Evolutionary conservation across 2,113 vertebrate species (phyloP).

Genomic region (Tachuris rubrigastra): DNA sequence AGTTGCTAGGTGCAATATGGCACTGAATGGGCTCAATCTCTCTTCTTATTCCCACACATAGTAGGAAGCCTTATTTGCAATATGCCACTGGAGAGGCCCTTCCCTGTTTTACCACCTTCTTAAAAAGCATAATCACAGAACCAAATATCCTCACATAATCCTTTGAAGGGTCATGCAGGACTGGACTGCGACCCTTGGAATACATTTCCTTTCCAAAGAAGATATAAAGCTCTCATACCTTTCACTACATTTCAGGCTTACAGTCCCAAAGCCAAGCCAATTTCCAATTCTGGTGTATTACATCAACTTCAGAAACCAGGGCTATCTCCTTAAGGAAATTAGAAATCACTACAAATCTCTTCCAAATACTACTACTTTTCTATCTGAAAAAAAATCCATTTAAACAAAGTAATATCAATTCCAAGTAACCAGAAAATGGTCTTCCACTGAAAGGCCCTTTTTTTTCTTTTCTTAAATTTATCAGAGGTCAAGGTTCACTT

Average conservation of each 20-base stretch:
- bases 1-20: neutral
- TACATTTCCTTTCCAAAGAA: neutral
- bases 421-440: neutral
- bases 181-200: neutral
- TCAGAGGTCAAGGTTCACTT: neutral
- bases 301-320: neutral
- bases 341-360: neutral
- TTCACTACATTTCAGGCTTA: neutral
- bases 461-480: neutral
- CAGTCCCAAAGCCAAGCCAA: neutral
- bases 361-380: neutral
- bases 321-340: neutral
- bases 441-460: neutral
- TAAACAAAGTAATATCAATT: neutral
- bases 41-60: neutral
- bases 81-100: neutral
- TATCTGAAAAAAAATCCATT: neutral
- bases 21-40: neutral
- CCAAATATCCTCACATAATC: neutral
- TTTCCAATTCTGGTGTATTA: neutral
- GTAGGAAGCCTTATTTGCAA: neutral
- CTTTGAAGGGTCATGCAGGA: neutral
- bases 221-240: neutral
- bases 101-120: neutral
- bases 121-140: neutral